Evolutionary conservation across 2,113 vertebrate genomes (phyloP), one percentile per base, ranked within the genome.

Genomic region (Oreochromis spilurus): DNA sequence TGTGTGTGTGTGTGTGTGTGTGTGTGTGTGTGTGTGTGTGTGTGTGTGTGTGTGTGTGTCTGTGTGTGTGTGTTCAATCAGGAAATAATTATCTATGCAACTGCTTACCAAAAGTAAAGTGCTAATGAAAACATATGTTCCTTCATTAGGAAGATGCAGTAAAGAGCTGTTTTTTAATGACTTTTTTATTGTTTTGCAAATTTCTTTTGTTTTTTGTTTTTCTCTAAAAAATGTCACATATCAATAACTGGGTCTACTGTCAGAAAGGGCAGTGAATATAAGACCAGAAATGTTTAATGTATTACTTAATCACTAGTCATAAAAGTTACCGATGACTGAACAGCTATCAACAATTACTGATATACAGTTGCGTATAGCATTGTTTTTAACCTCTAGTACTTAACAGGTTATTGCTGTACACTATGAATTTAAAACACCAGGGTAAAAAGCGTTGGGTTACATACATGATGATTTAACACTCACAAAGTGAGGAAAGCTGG

Each of bases 381-480:
- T 72, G 21, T 17, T 72, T 72, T 11, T 72, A 72, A 72, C 67
- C 40, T 70, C 65, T 70, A 43, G n/a, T 43, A 70, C 7, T 17
- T 72, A 16, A 72, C 40, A 72, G 13, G 9, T 45, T 10, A 72
- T 26, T 45, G 38, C 12, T 16, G 65, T 1, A 72, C 5, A 9
- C 36, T 48, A 45, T 29, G 40, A 29, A 5, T 19, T 75, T 1
- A 48, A 75, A 45, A 45, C 38, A 29, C 2, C 2, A 0, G 3
- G 14, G 3, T 0, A 2, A 11, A 75, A 29, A 75, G 9, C 43
- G 29, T 11, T 26, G 14, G 14, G 9, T 72, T 72, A 45, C 67
- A 29, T 72, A 26, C 0, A 50, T 50, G 1, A 72, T 1, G 2
- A 72, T 48, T 7, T 29, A 29, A 48, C 24, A 26, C 40, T 75